Base-by-base conservation (phyloP, 1,140 invertebrate species). In the Drosophila sucinea region DNA sequence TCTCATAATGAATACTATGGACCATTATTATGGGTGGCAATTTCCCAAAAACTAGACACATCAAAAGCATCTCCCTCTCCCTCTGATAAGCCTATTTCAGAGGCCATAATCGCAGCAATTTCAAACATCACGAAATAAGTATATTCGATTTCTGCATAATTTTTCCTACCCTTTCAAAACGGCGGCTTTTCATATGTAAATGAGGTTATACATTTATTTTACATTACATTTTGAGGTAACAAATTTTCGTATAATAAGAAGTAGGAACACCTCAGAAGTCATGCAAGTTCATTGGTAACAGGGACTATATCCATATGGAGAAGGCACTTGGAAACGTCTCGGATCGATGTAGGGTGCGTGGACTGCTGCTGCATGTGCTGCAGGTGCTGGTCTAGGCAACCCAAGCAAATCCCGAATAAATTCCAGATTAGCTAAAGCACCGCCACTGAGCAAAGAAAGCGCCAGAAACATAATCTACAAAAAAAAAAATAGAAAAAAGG, bases 1-100 rank as follows among this genome's bases (percentile, higher is more conserved):
- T 29, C 32, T 38, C 69, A 70, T 77, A 74, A 80, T 80, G 75
- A 74, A 74, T 77, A 67, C 67, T 47, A 73, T 70, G 38, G 58
- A 33, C 38, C 62, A 55, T 72, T 75, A 72, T 68, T 75, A 72
- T 68, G 63, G 32, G 10, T 40, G 10, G 27, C 17, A 8, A 23
- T 47, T 47, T 38, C 10, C 51, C 10, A 63, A 55, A 23, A 33
- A 33, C 30, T 33, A 51, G 44, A 51, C 44, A 51, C 44, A 51
- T 51, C 44, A 51, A 51, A 51, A 51, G 27, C 27, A 7, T 25
- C n/a, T 23, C 17, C 6, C n/a, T 27, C 23, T 6, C n/a, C 2
- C 40, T 51, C 44, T 10, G 1, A 23, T 51, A 51, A 27, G 8
- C 30, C 57, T 60, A 7, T 35, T 47, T 47, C 6, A 47, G n/a